Percentiles rank a stretch among this genome's conserved stretches.
These are phyloP conservation scores for Erpobdella octoculata DNA, from an alignment of 2,888 invertebrate genomes.

Conservation along the genomic window DNA sequence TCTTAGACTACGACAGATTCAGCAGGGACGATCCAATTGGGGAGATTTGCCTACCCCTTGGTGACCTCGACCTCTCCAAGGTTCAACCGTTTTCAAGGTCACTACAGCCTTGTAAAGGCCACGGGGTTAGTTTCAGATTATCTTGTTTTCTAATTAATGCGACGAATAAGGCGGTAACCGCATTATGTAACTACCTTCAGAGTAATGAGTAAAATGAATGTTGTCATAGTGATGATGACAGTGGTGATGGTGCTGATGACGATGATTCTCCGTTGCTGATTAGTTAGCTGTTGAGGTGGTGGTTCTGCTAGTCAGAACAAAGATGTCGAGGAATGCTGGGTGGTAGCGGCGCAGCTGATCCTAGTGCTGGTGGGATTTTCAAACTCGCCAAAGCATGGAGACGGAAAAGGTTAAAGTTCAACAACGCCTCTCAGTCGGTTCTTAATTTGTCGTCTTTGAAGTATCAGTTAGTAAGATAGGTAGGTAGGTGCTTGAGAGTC, in stretches of 20 bases:
- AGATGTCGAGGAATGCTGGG: not conserved
- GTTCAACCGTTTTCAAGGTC: slow-evolving; percentile 47
- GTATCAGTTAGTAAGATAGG: no score
- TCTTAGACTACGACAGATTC: slow-evolving; percentile 47
- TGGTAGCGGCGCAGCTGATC: not conserved
- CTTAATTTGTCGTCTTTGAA: no score
- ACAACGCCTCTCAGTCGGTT: no score
- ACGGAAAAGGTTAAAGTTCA: no score
- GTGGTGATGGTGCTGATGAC: not conserved
- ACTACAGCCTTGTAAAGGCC: slow-evolving; percentile 50
- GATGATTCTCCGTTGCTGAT: no score
- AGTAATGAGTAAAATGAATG: not conserved
- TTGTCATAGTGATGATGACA: not conserved
- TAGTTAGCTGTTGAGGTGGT: no score
- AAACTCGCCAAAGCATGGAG: not conserved
- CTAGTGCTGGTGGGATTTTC: not conserved
- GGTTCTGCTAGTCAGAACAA: not conserved
- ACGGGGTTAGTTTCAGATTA: slow-evolving; percentile 43
- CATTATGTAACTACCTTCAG: no score
- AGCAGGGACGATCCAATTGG: slow-evolving; percentile 40
- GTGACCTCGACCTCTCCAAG: slow-evolving; percentile 45
- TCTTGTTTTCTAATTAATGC: not conserved
- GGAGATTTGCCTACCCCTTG: slow-evolving; percentile 37
- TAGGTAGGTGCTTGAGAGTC: no score
- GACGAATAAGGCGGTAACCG: no score